phyloP scores from a whole-genome alignment of 2,113 vertebrate species.

The Furnarius figulus region DNA sequence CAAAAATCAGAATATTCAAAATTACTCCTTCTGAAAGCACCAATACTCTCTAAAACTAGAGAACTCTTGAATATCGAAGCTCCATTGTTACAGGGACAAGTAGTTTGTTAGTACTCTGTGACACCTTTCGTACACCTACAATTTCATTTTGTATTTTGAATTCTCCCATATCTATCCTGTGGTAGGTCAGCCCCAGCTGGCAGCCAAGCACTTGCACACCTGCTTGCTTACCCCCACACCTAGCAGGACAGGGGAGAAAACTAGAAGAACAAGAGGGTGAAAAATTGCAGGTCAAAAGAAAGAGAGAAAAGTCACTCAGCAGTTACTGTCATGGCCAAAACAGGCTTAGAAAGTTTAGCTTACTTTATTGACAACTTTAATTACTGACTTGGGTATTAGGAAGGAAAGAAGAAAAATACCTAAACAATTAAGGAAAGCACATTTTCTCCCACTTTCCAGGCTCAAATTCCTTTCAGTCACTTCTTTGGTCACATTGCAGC shows the following conservation, averaged over 20 bases:
- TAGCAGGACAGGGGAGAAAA: background rate
- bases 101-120: background rate
- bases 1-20: background rate
- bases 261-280: background rate
- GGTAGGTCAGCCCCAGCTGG: background rate
- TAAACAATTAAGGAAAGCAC: background rate
- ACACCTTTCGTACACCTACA: background rate
- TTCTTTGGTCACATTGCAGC: background rate
- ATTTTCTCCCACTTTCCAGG: background rate
- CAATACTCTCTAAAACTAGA: background rate
- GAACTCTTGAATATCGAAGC: background rate
- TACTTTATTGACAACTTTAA: background rate
- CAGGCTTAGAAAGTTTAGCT: background rate
- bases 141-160: background rate
- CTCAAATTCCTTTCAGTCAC: background rate
- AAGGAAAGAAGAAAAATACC: background rate
- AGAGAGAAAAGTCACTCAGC: background rate
- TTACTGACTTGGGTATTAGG: background rate
- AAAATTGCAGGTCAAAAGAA: background rate
- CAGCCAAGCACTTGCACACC: background rate
- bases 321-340: background rate
- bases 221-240: background rate
- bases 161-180: background rate
- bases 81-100: background rate
- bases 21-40: background rate